Percentiles rank a stretch among this genome's conserved stretches.
Conservation (phyloP, 1,140 invertebrate species). For the Drosophila sulfurigaster region DNA sequence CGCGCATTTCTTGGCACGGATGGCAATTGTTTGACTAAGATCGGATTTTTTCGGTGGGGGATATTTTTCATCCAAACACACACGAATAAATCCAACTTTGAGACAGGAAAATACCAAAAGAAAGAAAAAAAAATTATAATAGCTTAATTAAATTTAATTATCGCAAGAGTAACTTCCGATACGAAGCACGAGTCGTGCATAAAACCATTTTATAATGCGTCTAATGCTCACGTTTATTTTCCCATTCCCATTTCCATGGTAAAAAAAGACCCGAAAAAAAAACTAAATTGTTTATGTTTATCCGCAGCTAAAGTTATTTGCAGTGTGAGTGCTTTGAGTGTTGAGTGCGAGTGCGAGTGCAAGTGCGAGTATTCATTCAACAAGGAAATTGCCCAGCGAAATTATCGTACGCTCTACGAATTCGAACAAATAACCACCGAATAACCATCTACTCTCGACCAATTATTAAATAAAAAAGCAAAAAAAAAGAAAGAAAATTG, state of each 20-base stretch:
- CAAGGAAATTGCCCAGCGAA: constrained; percentile 47
- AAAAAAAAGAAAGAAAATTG: constrained; percentile 17
- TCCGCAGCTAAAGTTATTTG: constrained; percentile 24
- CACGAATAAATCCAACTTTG: not conserved
- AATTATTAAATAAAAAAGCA: constrained; percentile 1
- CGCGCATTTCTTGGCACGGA: constrained; percentile 41
- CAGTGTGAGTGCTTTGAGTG: constrained; percentile 15
- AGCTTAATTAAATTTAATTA: constrained; percentile 79
- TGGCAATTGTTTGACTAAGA: constrained; percentile 30
- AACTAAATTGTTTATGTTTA: constrained; percentile 27
- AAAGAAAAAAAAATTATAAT: constrained; percentile 63
- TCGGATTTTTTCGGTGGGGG: not conserved
- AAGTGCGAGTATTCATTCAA: constrained; percentile 43
- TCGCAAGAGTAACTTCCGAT: constrained; percentile 70
- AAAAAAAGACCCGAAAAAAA: not conserved
- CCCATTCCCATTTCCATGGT: constrained; percentile 6
- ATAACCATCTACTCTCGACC: constrained; percentile 17
- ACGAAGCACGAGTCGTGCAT: constrained; percentile 57
- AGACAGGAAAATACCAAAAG: constrained; percentile 36
- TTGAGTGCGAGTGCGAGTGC: constrained; percentile 11
- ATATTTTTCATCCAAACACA: constrained; percentile 10
- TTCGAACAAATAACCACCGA: constrained; percentile 58
- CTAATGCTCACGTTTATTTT: constrained; percentile 47
- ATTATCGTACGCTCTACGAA: constrained; percentile 47
- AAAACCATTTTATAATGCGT: constrained; percentile 32